Percentiles rank a stretch among this genome's conserved stretches.
Evolutionary conservation across 2,113 vertebrate genomes (phyloP).

Genomic region (Coptodon bakossiorum): DNA sequence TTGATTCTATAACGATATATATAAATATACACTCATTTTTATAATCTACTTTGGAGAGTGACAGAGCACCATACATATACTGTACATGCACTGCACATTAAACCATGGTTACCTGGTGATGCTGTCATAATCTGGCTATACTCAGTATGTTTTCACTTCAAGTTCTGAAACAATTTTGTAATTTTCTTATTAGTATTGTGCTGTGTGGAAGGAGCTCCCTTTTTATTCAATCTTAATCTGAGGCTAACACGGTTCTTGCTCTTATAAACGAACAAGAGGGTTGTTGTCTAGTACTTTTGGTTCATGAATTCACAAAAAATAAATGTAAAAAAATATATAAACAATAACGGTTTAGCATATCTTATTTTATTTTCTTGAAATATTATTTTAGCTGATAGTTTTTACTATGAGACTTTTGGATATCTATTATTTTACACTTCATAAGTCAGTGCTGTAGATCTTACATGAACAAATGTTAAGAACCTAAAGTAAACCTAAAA

Average conservation of each 20-base stretch:
- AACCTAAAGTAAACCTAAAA: neutral
- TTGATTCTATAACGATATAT: accelerated
- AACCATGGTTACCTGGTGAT: neutral
- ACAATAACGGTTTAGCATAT: too few relatives aligned
- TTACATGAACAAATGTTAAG: too few relatives aligned
- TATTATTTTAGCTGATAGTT: too few relatives aligned
- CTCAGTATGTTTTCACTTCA: neutral
- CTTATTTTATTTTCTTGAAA: too few relatives aligned
- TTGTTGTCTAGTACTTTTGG: too few relatives aligned
- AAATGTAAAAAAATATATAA: too few relatives aligned
- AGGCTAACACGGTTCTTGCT: neutral
- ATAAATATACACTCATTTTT: neutral
- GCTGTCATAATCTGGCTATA: neutral
- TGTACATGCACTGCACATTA: too few relatives aligned
- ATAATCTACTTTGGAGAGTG: neutral
- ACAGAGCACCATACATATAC: neutral
- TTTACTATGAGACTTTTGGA: too few relatives aligned
- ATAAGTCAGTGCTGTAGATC: accelerated
- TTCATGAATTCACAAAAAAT: too few relatives aligned
- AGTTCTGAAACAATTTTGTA: neutral
- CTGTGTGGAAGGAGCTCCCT: too few relatives aligned
- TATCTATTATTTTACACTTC: too few relatives aligned
- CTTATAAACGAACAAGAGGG: neutral
- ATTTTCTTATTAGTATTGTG: neutral
- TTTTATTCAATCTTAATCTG: too few relatives aligned